phyloP scores from a whole-genome alignment of 2,797 vertebrate genomes.

The Macropus fuliginosus region DNA sequence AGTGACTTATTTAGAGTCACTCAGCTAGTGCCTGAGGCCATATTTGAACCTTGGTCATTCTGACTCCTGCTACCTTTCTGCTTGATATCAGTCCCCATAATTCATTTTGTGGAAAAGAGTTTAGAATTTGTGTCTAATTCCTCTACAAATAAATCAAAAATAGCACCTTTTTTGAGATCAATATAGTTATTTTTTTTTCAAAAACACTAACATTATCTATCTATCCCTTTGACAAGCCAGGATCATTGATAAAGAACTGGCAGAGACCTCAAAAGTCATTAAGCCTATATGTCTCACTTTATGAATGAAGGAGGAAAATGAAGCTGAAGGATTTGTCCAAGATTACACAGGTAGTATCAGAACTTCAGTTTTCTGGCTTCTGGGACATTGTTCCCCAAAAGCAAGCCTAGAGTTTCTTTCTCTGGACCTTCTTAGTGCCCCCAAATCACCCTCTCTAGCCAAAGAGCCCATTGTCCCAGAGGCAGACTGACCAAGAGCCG shows the following conservation, averaged over 20 bases:
- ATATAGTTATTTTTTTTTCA: neutral
- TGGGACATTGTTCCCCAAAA: neutral
- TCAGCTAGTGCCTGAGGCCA: neutral
- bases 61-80: neutral
- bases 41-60: neutral
- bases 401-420: neutral
- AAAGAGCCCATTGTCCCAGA: neutral
- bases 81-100: neutral
- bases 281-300: neutral
- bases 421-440: neutral
- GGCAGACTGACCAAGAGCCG: neutral
- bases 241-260: neutral
- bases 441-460: neutral
- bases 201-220: neutral
- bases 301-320: neutral
- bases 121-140: neutral
- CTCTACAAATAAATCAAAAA: neutral
- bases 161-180: neutral
- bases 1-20: neutral
- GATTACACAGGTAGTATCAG: neutral
- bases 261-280: neutral
- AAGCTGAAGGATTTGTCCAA: neutral
- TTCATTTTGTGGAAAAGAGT: neutral
- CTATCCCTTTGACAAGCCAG: neutral
- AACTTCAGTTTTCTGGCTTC: neutral